These are phyloP conservation scores for Heteromurus nitidus DNA, from an alignment of 2,888 invertebrate genomes.

Conservation along the genomic window DNA sequence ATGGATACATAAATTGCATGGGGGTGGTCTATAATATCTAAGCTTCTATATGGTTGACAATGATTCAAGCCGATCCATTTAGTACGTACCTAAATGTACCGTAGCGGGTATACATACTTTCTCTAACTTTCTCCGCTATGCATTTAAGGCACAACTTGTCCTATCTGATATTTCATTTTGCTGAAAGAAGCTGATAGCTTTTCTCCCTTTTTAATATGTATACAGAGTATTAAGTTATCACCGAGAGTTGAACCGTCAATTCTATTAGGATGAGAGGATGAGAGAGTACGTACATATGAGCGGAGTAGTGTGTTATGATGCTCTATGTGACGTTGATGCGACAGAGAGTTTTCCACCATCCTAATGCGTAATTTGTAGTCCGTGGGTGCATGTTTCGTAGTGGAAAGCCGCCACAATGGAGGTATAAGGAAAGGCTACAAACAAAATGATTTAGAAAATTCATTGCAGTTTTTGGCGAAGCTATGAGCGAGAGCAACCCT, in stretches of 20 bases:
- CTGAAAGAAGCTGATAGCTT: not conserved
- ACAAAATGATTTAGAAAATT: not conserved
- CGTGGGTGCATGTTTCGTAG: too few relatives aligned
- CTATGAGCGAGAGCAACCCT: not conserved
- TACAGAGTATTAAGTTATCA: not conserved
- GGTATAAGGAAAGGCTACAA: too few relatives aligned
- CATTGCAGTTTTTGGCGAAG: conserved; percentile 1
- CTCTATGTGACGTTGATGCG: too few relatives aligned
- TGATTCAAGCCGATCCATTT: not conserved
- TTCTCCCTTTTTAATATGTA: conserved; percentile 9
- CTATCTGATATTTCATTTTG: conserved; percentile 1
- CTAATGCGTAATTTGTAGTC: too few relatives aligned
- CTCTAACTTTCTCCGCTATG: not conserved
- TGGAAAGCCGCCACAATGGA: too few relatives aligned
- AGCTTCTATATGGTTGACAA: not conserved
- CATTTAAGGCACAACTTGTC: not conserved
- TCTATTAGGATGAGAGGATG: too few relatives aligned
- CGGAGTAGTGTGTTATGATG: too few relatives aligned
- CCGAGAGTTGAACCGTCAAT: not conserved
- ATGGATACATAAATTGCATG: not conserved
- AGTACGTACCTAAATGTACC: too few relatives aligned
- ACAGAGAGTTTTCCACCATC: too few relatives aligned
- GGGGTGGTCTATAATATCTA: not conserved
- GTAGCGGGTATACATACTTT: not conserved
- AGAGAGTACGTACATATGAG: too few relatives aligned